Percentiles rank a stretch among this genome's conserved stretches.
Conservation (phyloP, 2,888 invertebrate species). For the Rhodophaea formosa region DNA sequence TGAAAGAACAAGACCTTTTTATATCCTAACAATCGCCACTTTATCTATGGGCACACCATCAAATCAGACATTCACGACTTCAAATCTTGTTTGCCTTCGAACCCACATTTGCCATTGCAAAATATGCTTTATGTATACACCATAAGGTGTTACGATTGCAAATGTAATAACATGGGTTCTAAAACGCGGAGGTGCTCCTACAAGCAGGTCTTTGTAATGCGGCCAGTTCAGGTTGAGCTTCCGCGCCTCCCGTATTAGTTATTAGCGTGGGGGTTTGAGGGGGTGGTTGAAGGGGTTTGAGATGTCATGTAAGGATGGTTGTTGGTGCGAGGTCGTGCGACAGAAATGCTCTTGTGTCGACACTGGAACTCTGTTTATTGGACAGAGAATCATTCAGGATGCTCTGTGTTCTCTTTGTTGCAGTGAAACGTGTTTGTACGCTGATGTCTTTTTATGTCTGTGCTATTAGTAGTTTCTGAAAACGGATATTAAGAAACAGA, state of each 20-base stretch:
- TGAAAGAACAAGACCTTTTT: conserved; percentile 30
- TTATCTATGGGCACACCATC: conserved; percentile 53
- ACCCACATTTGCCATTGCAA: conserved; percentile 40
- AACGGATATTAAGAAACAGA: background rate
- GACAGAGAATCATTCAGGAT: conserved; percentile 69
- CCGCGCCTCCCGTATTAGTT: conserved; percentile 45
- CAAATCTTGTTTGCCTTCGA: conserved; percentile 74
- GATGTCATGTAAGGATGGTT: conserved; percentile 49
- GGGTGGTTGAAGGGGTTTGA: conserved; percentile 36
- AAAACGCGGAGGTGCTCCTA: conserved; percentile 74
- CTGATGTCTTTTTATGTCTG: conserved; percentile 46
- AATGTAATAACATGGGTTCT: conserved; percentile 55
- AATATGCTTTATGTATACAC: conserved; percentile 46
- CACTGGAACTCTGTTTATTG: conserved; percentile 74
- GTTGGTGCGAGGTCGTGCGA: conserved; percentile 65
- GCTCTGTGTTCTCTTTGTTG: conserved; percentile 71
- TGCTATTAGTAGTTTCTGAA: background rate
- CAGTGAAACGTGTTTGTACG: conserved; percentile 69
- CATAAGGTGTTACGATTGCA: conserved; percentile 48
- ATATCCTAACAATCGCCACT: conserved; percentile 41
- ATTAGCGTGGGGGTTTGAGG: conserved; percentile 32
- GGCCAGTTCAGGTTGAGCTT: conserved; percentile 57
- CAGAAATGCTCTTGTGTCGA: conserved; percentile 71
- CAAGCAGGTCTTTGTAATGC: conserved; percentile 72
- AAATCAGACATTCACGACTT: conserved; percentile 66